Conservation (phyloP, 1,140 invertebrate species). For the Apis florea region DNA sequence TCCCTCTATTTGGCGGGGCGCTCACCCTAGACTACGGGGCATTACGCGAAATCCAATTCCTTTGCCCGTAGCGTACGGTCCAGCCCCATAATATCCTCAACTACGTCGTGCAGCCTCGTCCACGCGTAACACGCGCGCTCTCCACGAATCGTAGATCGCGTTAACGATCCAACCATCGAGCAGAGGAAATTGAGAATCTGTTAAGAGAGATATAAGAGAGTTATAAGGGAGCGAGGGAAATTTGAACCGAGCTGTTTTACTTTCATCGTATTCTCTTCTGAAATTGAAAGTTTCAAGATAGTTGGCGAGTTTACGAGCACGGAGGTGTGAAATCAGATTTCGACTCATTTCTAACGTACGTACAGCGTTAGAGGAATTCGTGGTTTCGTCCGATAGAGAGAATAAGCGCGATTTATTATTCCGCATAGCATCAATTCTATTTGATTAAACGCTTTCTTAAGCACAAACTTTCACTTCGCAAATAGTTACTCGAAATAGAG, state of each 20-base stretch:
- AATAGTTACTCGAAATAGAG: too few species aligned
- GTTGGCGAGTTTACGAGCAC: too few species aligned
- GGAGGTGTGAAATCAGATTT: too few species aligned
- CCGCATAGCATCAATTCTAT: too few species aligned
- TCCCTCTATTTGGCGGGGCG: slow-evolving; percentile 41
- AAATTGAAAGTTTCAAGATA: neutral
- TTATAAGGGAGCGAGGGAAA: neutral
- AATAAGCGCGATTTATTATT: too few species aligned
- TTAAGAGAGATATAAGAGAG: neutral
- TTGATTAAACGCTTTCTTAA: too few species aligned
- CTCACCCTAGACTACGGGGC: slow-evolving; percentile 35
- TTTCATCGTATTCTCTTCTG: neutral
- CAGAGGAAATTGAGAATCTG: slow-evolving; percentile 29
- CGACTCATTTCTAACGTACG: too few species aligned
- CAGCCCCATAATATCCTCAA: slow-evolving; percentile 57
- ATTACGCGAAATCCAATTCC: slow-evolving; percentile 69
- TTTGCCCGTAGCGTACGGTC: slow-evolving; percentile 54
- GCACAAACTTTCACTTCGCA: too few species aligned
- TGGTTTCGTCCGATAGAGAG: too few species aligned
- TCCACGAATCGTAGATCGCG: slow-evolving; percentile 28
- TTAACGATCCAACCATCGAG: slow-evolving; percentile 22
- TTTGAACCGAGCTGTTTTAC: neutral
- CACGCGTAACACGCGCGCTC: slow-evolving; percentile 22
- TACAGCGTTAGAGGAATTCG: too few species aligned
- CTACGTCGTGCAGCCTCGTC: slow-evolving; percentile 39